Base-by-base conservation (phyloP, 2,888 invertebrate species). In the Agriotes lineatus region DNA sequence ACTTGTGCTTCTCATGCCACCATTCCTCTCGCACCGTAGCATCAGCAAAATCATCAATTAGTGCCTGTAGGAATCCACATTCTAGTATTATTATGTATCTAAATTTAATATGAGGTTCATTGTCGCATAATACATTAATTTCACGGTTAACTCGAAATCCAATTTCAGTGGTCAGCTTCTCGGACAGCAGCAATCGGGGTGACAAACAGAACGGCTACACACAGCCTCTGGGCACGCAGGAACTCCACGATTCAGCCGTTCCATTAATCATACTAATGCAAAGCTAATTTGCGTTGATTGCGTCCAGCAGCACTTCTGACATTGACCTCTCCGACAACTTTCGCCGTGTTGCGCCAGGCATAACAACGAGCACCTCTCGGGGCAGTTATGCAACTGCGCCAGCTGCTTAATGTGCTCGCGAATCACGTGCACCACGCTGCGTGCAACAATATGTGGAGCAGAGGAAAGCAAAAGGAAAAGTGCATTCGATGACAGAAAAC, bases 321-420 rank as follows among this genome's bases (percentile, higher is more conserved):
- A 72, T 72, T 72, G 72, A 72, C 72, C 72, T 70, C 72, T 64
- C 60, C 25, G 18, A 52, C 69, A 71, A 71, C 71, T 71, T 71
- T 71, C 71, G 71, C 71, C 66, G 60, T 65, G 69, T 45, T 65
- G 69, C 57, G 61, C 56, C 69, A 69, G 57, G 69, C 69, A 69
- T 65, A 65, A 69, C 65, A 69, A 67, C 62, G 62, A 62, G 50
- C 33, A 37, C 35, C 35, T 58, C 68, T 64, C 54, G 35, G 50
- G 57, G 57, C 42, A 20, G 64, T 67, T 64, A 66, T 64, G 63
- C 67, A 70, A 67, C 59, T 57, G 58, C 42, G 58, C 56, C 70
- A 60, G 63, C 64, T 67, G 67, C 64, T 63, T 66, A 67, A 67
- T 67, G 57, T 63, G 62, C 44, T 64, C 50, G 48, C 65, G 45